Evolutionary conservation across 2,797 vertebrate genomes (phyloP), one percentile per base, ranked within the genome.

Genomic region (Onychomys leucogaster): DNA sequence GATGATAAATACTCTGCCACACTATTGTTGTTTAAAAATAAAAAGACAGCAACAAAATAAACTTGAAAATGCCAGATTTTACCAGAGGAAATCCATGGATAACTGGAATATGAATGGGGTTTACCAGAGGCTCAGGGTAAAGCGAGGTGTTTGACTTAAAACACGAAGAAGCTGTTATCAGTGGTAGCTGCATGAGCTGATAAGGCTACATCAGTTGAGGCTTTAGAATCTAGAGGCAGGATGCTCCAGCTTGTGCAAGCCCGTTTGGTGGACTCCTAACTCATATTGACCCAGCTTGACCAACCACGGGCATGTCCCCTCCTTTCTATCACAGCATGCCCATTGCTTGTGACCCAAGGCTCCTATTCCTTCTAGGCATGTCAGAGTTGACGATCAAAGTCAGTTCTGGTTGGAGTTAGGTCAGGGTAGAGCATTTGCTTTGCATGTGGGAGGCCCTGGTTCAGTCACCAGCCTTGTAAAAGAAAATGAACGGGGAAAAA

Each of bases 31-130:
- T 41, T 73, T 37, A 73, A 41, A 59, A 61, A 27, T 41, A 82
- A 82, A 61, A 82, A 25, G 12, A 9, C n/a, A 67, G 52, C 78
- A 57, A 57, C 52, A 81, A 37, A 34, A 81, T 13, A 80, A 82
- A 43, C 23, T 34, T 75, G 84, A 46, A 97, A 96, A 55, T 94
- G 59, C 29, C 49, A 88, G 37, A 49, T 94, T 89, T 97, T 96
- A 69, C 27, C 16, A 81, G 87, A 94, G 85, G 34, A 94, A 89
- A 75, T 76, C 69, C 8, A 71, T 37, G 46, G 59, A n/a, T 86
- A 86, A 29, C 83, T 34, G 90, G 59, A n/a, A 19, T 94, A 27
- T 94, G 55, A 63, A 14, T 80, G 73, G n/a, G 87, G 80, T 77
- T 6, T 67, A 14, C 13, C 27, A 16, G 27, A 55, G 21, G 80